These are phyloP conservation scores for Suricata suricatta DNA, from an alignment of 2,113 vertebrate species.

Conservation along the genomic window DNA sequence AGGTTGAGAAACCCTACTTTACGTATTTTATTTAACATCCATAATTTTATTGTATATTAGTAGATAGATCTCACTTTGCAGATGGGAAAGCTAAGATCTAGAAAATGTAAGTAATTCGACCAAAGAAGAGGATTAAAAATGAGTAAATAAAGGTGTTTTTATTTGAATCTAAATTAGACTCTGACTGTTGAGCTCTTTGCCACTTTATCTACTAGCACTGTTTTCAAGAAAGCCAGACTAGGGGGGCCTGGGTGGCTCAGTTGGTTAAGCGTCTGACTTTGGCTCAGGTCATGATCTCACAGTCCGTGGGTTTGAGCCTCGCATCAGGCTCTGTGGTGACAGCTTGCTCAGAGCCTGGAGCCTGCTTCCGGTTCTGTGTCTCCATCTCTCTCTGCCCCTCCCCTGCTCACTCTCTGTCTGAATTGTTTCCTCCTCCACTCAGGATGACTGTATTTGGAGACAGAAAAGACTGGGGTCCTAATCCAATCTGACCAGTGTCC, in stretches of 20 bases:
- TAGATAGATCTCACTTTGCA: background rate
- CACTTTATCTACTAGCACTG: background rate
- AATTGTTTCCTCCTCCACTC: background rate
- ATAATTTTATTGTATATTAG: background rate
- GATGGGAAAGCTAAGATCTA: background rate
- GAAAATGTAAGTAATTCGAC: background rate
- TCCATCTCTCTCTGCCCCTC: too few species aligned
- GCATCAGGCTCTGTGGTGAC: too few species aligned
- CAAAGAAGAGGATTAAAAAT: background rate
- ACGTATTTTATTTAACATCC: background rate
- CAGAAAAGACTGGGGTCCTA: background rate
- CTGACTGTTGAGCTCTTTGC: background rate
- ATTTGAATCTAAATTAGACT: background rate
- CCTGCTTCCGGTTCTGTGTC: too few species aligned
- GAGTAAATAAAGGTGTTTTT: background rate
- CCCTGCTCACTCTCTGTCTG: too few species aligned
- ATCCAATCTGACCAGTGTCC: background rate
- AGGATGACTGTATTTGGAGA: background rate
- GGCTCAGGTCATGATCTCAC: too few species aligned
- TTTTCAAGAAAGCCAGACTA: background rate
- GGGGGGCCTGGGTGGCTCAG: too few species aligned
- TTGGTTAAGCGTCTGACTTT: too few species aligned
- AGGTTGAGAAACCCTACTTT: background rate
- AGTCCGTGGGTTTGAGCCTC: too few species aligned
- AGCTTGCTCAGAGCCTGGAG: too few species aligned